Base-by-base conservation (phyloP, 2,888 invertebrate genomes). In the Hypolimnas misippus region DNA sequence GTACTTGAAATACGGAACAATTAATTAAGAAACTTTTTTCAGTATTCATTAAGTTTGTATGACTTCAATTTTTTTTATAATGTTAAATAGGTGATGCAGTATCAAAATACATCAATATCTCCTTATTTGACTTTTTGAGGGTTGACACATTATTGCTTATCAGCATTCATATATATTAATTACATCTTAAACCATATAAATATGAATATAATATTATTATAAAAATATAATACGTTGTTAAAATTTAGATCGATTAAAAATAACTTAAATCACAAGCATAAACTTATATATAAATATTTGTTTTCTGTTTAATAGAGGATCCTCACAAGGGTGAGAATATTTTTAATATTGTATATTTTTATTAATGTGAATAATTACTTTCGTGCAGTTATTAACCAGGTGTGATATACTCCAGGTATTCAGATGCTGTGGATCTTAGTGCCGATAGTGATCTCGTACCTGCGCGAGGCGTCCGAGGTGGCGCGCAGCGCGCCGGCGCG, bases 381-480 rank as follows among this genome's bases (percentile, higher is more conserved):
- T 3, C n/a, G 5, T 25, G 5, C 25, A 25, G 5, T 3, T 25
- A 5, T 25, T 25, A 25, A 25, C 25, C 2, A 2, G 25, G 5
- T 25, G 5, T 25, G 5, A 25, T 19, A 16, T 31, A 16, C 17
- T 78, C 4, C 88, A 98, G 98, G 98, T 78, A 95, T 97, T 72
- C 96, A 98, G 82, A 95, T 99, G 94, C 89, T 99, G 57, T 96
- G 96, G 70, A 92, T 99, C 46, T 92, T 98, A 64, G 97, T 98
- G 64, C 98, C 99, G 46, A 96, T 98, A 64, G 93, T 99, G 71
- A 96, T 98, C 54, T 96, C 96, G 74, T 97, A 96, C 81, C 89
- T 99, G 62, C 92, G 96, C 62, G 96, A 96, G 68, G 94, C 94
- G 10, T 87, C 93, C 50, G 94, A 94, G 72, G 78, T 95, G 40